Conservation (phyloP, 2,888 invertebrate species). For the Nomada lathburiana region DNA sequence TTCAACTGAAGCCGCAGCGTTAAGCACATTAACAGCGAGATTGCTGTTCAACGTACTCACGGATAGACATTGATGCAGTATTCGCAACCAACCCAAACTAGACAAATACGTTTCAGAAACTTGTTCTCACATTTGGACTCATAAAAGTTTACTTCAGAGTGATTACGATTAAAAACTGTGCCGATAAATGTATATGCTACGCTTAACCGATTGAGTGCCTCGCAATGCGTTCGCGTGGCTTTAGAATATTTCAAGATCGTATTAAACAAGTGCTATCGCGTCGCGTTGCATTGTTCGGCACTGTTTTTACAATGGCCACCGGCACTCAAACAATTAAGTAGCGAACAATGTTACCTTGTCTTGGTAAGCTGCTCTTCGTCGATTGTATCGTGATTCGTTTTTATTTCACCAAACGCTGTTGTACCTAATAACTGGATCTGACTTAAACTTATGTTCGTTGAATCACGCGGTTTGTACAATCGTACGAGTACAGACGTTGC, state of each 20-base stretch:
- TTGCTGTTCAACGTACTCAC: conserved; percentile 78
- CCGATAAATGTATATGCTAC: neutral
- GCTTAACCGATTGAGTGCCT: too few relatives aligned
- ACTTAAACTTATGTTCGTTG: conserved; percentile 94
- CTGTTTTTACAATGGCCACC: neutral
- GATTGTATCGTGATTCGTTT: conserved; percentile 83
- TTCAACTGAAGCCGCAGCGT: conserved; percentile 88
- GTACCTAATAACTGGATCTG: conserved; percentile 94
- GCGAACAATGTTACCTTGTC: conserved; percentile 81
- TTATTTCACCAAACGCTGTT: conserved; percentile 90
- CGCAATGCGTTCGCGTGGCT: too few relatives aligned
- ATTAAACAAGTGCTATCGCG: too few relatives aligned
- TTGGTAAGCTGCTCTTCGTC: conserved; percentile 86
- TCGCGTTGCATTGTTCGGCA: too few relatives aligned
- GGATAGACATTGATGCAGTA: conserved; percentile 92
- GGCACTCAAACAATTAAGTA: too few relatives aligned
- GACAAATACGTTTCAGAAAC: conserved; percentile 38
- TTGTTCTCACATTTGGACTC: too few relatives aligned
- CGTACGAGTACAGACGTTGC: conserved; percentile 92
- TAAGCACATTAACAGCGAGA: conserved; percentile 85
- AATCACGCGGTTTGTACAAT: conserved; percentile 94
- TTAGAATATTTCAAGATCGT: too few relatives aligned
- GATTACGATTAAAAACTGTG: neutral
- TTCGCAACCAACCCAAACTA: conserved; percentile 93
- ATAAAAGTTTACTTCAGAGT: conserved; percentile 1